Evolutionary conservation across 2,888 invertebrate species (phyloP).

Genomic region (Trachelus iudaicus): DNA sequence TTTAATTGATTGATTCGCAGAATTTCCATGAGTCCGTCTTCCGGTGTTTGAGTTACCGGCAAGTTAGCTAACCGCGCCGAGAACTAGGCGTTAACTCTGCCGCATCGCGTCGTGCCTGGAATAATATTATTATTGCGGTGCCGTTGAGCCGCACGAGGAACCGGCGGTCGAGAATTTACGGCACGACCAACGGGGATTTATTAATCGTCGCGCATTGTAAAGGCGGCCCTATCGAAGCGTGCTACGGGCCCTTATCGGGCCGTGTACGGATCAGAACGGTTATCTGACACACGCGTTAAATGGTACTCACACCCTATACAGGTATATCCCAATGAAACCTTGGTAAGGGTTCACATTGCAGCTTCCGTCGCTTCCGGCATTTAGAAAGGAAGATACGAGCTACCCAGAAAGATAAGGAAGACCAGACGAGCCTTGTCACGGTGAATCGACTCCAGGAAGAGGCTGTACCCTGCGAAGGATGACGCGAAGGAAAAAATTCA

Average conservation of each 20-base stretch:
- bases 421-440: background rate
- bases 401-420: background rate
- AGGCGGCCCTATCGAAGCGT: background rate
- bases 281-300: background rate
- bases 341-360: background rate
- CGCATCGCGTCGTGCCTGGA: background rate
- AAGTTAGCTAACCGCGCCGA: background rate
- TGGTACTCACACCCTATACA: background rate
- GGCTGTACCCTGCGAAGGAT: background rate
- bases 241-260: background rate
- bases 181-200: slow-evolving; percentile 29
- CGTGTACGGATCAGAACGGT: background rate
- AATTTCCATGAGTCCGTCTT: background rate
- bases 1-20: background rate
- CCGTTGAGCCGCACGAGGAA: background rate
- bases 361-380: background rate
- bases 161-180: background rate
- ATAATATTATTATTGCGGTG: background rate
- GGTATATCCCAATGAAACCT: background rate
- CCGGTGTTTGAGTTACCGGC: background rate
- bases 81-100: background rate
- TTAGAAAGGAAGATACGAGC: background rate
- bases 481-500: background rate
- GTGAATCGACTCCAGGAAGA: background rate
- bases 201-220: slow-evolving; percentile 15